These are phyloP conservation scores for Limosa lapponica DNA, from an alignment of 2,797 vertebrate genomes.

Conservation along the genomic window DNA sequence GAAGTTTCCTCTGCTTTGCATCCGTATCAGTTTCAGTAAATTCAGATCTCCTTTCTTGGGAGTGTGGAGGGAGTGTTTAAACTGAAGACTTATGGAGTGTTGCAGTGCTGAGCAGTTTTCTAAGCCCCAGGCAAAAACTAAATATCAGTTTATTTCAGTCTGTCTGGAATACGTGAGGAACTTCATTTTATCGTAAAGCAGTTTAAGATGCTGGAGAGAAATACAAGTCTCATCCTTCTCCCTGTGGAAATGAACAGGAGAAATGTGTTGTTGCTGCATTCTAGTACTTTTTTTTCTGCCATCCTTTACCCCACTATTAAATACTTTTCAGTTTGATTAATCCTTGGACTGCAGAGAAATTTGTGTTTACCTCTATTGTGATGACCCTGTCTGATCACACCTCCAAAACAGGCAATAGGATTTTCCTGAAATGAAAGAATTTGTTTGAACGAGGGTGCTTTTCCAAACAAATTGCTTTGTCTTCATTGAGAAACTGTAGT, in stretches of 20 bases:
- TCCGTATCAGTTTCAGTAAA: neutral
- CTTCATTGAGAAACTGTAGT: neutral
- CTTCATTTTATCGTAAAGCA: neutral
- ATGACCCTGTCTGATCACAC: neutral
- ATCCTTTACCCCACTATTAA: neutral
- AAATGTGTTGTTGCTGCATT: neutral
- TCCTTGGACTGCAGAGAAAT: neutral
- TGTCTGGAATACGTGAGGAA: conserved; percentile 13
- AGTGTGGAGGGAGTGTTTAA: neutral
- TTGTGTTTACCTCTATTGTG: neutral
- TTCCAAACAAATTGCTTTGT: neutral
- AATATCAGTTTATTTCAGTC: neutral
- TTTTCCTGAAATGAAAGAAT: neutral
- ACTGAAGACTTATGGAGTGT: neutral
- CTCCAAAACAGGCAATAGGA: neutral
- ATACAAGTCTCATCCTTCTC: neutral
- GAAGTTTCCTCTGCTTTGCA: neutral
- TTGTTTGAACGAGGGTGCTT: neutral
- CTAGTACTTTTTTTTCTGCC: neutral
- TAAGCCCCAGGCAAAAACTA: neutral
- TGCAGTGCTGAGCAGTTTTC: neutral
- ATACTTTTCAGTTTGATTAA: neutral
- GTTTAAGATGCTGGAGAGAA: neutral
- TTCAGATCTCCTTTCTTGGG: neutral
- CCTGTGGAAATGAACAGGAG: neutral